A percentile compares a stretch with the other conserved stretches of the same genome.
Conservation (phyloP, 2,888 invertebrate genomes). For the Coremacera marginata region DNA sequence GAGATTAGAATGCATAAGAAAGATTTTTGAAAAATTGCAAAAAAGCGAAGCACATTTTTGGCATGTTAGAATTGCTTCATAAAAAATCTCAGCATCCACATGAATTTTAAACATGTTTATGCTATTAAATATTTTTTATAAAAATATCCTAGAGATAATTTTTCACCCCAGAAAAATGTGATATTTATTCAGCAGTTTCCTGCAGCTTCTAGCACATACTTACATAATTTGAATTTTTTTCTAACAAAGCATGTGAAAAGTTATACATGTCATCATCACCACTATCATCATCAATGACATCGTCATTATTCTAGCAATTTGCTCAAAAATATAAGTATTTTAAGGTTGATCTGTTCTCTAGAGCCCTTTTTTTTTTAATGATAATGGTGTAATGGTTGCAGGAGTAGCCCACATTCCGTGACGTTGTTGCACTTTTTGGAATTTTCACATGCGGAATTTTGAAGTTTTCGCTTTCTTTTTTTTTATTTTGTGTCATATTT, state of each 20-base stretch:
- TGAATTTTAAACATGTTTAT: not conserved
- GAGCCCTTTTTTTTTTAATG: not conserved
- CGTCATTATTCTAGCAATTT: not conserved
- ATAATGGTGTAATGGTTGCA: not conserved
- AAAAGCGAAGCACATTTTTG: no score
- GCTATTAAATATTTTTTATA: not conserved
- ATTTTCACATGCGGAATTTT: slow-evolving; percentile 6
- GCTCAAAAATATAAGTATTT: not conserved
- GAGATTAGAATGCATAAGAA: no score
- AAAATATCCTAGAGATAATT: not conserved
- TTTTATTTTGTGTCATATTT: not conserved
- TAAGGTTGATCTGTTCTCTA: not conserved
- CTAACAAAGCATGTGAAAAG: not conserved
- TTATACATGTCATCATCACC: not conserved
- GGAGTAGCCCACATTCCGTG: not conserved
- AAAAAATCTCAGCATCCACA: no score
- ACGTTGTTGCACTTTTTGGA: not conserved
- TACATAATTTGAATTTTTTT: slow-evolving; percentile 4
- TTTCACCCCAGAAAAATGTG: not conserved
- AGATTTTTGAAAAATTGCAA: no score
- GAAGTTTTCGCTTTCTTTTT: not conserved
- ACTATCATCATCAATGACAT: not conserved
- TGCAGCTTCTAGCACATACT: not conserved
- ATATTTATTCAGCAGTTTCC: not conserved
- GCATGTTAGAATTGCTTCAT: no score